Percentiles rank a stretch among this genome's conserved stretches.
Conservation (phyloP, 2,888 invertebrate species). For the Tenthredo scrophulariae region DNA sequence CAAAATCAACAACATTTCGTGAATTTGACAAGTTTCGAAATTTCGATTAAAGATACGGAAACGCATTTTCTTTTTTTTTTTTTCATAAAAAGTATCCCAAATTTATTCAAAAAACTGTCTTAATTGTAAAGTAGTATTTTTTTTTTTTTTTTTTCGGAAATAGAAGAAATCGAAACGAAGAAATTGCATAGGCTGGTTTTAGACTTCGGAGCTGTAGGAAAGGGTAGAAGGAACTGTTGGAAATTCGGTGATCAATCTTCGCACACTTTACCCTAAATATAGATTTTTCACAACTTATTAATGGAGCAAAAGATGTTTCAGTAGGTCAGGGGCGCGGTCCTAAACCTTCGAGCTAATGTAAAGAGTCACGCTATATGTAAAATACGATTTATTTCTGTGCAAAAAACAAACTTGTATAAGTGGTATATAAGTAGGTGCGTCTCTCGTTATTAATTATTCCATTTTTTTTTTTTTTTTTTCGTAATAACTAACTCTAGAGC, state of each 20-base stretch:
- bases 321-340: slow-evolving; percentile 29
- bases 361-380: background rate
- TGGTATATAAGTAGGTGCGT: too few relatives aligned
- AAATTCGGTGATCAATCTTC: background rate
- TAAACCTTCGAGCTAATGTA: slow-evolving; percentile 33
- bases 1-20: too few relatives aligned
- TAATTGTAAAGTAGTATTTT: background rate
- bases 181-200: background rate
- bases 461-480: too few relatives aligned
- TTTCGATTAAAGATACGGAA: too few relatives aligned
- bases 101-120: background rate
- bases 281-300: background rate
- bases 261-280: background rate
- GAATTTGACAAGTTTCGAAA: too few relatives aligned
- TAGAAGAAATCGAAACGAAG: background rate
- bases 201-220: background rate
- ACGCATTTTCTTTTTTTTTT: too few relatives aligned
- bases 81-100: too few relatives aligned
- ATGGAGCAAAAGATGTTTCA: slow-evolving; percentile 13
- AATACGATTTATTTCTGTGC: too few relatives aligned
- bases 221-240: background rate
- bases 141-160: background rate
- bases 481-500: too few relatives aligned
- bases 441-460: too few relatives aligned
- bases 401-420: too few relatives aligned